A percentile compares a stretch with the other conserved stretches of the same genome.
Conservation (phyloP, 2,888 invertebrate species). For the Zootermopsis nevadensis region DNA sequence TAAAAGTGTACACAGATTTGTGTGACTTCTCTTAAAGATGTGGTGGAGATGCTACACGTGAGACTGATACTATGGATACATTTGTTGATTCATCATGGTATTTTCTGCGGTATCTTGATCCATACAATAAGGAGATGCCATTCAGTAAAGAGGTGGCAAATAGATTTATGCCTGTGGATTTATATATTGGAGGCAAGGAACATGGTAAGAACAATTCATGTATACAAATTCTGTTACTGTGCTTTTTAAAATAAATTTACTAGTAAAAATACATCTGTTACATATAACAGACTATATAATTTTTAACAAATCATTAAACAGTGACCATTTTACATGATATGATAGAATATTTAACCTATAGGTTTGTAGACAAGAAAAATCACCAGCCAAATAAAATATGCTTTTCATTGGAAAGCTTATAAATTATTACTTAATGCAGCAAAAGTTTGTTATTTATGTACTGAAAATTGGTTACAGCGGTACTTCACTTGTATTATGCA, state of each 20-base stretch:
- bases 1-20: slow-evolving; percentile 18
- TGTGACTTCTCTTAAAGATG: slow-evolving; percentile 63
- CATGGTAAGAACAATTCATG: slow-evolving; percentile 71
- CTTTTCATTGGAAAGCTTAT: neutral
- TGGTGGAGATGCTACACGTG: slow-evolving; percentile 75
- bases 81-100: slow-evolving; percentile 99
- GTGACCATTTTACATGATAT: too few species aligned
- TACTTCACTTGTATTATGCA: slow-evolving; percentile 96
- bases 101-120: slow-evolving; percentile 90
- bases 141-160: slow-evolving; percentile 72
- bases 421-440: neutral
- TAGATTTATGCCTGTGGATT: slow-evolving; percentile 84
- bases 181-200: slow-evolving; percentile 98
- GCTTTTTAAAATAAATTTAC: too few species aligned
- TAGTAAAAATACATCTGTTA: too few species aligned
- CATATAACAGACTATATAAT: too few species aligned
- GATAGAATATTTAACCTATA: too few species aligned
- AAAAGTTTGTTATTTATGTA: neutral
- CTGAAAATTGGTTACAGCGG: slow-evolving; percentile 69
- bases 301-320: too few species aligned
- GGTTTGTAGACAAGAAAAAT: too few species aligned
- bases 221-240: too few species aligned
- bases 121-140: slow-evolving; percentile 76
- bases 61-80: slow-evolving; percentile 99
- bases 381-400: neutral